Evolutionary conservation across 2,797 vertebrate genomes (phyloP).

Genomic region (Jordanella pulchra): DNA sequence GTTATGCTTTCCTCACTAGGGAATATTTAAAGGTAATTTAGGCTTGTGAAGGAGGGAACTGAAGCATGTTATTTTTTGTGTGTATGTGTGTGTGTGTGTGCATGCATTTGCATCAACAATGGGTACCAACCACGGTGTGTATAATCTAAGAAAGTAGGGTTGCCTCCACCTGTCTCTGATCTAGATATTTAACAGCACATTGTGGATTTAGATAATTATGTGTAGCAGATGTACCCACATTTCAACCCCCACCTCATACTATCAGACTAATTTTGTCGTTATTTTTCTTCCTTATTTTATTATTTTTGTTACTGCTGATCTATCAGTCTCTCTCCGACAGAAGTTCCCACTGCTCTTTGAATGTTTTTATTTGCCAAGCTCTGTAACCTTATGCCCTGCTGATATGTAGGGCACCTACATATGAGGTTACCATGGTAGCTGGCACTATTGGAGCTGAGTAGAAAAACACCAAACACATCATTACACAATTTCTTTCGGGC

Average conservation of each 20-base stretch:
- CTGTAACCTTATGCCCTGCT: conserved; percentile 77
- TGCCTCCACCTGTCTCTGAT: conserved; percentile 39
- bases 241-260: conserved; percentile 14
- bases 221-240: conserved; percentile 38
- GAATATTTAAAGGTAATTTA: conserved; percentile 65
- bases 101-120: conserved; percentile 2
- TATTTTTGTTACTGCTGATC: conserved; percentile 32
- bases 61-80: conserved; percentile 14
- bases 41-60: conserved; percentile 43
- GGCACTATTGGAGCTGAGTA: conserved; percentile 51
- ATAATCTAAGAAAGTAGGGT: conserved; percentile 36
- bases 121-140: conserved; percentile 12
- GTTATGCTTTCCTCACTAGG: conserved; percentile 39
- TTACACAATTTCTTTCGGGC: conserved; percentile 49
- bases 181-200: conserved; percentile 38
- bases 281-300: background rate
- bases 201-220: conserved; percentile 51
- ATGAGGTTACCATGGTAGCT: conserved; percentile 81
- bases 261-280: conserved; percentile 22
- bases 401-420: conserved; percentile 80
- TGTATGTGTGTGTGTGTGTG: conserved; percentile 6
- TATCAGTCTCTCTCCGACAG: conserved; percentile 19
- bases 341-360: conserved; percentile 38
- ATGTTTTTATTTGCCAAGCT: conserved; percentile 74
- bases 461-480: conserved; percentile 68